A percentile compares a stretch with the other conserved stretches of the same genome.
Evolutionary conservation across 2,888 invertebrate genomes (phyloP).

Genomic region (Artemia sp.): DNA sequence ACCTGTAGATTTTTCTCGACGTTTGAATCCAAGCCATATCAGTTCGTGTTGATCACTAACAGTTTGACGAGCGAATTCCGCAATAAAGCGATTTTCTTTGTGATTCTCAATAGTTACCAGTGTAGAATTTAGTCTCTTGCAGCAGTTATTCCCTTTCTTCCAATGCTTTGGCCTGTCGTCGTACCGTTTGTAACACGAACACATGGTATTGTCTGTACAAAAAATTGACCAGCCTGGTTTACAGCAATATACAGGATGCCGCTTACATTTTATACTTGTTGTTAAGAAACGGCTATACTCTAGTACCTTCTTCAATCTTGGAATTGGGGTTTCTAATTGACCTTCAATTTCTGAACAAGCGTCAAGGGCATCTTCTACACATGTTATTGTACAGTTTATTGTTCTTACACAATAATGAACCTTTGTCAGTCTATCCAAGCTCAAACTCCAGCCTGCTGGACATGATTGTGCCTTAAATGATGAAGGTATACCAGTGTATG

Average conservation of each 20-base stretch:
- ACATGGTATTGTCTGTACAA: background rate
- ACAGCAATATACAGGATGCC: constrained; percentile 10
- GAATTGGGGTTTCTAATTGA: constrained; percentile 1
- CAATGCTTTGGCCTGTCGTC: background rate
- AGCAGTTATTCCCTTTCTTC: constrained; percentile 4
- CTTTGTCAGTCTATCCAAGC: background rate
- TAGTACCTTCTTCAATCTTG: background rate
- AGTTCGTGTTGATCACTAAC: background rate
- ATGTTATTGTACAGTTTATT: constrained; percentile 1
- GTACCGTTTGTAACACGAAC: constrained; percentile 4
- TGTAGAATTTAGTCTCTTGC: background rate
- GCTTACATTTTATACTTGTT: background rate
- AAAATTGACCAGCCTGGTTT: background rate
- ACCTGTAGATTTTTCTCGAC: background rate
- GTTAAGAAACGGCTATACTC: background rate
- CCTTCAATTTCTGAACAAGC: background rate
- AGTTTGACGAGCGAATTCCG: background rate
- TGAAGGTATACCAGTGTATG: background rate
- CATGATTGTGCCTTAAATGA: background rate
- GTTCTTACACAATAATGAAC: background rate
- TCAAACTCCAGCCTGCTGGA: background rate
- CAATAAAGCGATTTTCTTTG: background rate
- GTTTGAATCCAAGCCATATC: constrained; percentile 7
- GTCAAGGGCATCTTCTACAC: background rate
- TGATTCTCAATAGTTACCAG: background rate